Percentiles rank a stretch among this genome's conserved stretches.
These are phyloP conservation scores for Rugalucina vietnamica DNA, from an alignment of 2,888 invertebrate species.

Conservation along the genomic window DNA sequence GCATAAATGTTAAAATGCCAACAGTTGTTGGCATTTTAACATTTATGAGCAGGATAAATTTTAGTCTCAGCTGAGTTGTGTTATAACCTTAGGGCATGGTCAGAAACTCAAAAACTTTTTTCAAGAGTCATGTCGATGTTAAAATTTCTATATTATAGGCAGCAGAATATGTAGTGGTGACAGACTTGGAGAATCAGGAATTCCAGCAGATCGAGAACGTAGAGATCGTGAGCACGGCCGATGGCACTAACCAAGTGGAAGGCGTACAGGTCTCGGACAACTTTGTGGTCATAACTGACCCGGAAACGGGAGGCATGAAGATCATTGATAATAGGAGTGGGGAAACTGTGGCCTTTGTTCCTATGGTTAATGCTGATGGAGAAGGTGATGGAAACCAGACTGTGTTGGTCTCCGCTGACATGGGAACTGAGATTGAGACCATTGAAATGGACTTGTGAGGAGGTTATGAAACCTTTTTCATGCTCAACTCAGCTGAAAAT, in stretches of 20 bases:
- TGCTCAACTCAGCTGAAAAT: too few relatives aligned
- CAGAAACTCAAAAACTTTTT: too few relatives aligned
- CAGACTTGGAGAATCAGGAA: constrained; percentile 56
- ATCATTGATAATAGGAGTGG: constrained; percentile 72
- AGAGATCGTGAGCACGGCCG: constrained; percentile 68
- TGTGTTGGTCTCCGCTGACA: constrained; percentile 46
- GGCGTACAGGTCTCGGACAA: constrained; percentile 67
- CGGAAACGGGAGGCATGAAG: constrained; percentile 60
- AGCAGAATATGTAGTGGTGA: constrained; percentile 93
- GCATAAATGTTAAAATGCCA: too few relatives aligned
- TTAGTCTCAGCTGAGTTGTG: too few relatives aligned
- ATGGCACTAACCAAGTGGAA: constrained; percentile 59
- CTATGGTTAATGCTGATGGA: constrained; percentile 33
- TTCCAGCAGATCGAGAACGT: constrained; percentile 64
- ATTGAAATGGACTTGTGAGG: constrained; percentile 28
- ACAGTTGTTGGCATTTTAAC: too few relatives aligned
- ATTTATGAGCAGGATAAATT: too few relatives aligned
- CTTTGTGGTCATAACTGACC: constrained; percentile 67
- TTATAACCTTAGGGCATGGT: too few relatives aligned
- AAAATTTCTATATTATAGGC: constrained; percentile 90
- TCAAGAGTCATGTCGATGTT: too few relatives aligned
- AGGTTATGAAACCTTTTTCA: too few relatives aligned
- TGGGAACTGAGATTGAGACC: constrained; percentile 26
- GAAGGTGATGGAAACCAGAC: constrained; percentile 49
- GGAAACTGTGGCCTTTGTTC: constrained; percentile 66